Conservation (phyloP, 1,140 invertebrate genomes). For the Prorops nasuta region DNA sequence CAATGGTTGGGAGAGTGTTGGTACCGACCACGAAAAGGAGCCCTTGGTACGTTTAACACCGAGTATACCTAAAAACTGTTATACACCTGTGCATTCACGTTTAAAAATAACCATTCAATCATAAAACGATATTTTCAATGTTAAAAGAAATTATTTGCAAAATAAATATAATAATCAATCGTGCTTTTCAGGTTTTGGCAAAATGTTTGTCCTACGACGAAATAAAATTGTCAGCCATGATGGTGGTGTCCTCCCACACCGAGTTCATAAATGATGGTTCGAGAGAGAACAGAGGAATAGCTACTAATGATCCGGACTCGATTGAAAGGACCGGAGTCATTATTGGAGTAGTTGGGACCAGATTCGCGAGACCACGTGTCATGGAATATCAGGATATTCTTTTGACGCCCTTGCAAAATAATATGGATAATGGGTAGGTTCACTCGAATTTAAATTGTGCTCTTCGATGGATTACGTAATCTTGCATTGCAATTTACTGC, state of each 20-base stretch:
- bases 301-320: constrained; percentile 38
- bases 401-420: constrained; percentile 56
- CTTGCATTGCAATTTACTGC: too few species aligned
- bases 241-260: constrained; percentile 62
- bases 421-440: constrained; percentile 50
- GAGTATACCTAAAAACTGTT: neutral
- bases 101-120: neutral
- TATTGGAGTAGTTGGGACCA: constrained; percentile 43
- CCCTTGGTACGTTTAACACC: constrained; percentile 40
- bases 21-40: constrained; percentile 48
- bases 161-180: too few species aligned
- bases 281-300: constrained; percentile 59
- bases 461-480: too few species aligned
- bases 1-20: constrained; percentile 57
- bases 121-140: neutral
- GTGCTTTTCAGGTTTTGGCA: constrained; percentile 41
- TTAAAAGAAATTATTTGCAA: neutral
- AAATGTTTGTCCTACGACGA: constrained; percentile 62
- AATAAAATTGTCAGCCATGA: constrained; percentile 62
- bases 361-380: constrained; percentile 48
- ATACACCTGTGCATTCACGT: neutral
- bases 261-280: constrained; percentile 66
- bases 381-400: constrained; percentile 64
- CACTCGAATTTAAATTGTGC: too few species aligned
- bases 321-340: constrained; percentile 48